Percentiles rank a stretch among this genome's conserved stretches.
These are phyloP conservation scores for Sminthurides aquaticus DNA, from an alignment of 2,888 invertebrate genomes.

Conservation along the genomic window DNA sequence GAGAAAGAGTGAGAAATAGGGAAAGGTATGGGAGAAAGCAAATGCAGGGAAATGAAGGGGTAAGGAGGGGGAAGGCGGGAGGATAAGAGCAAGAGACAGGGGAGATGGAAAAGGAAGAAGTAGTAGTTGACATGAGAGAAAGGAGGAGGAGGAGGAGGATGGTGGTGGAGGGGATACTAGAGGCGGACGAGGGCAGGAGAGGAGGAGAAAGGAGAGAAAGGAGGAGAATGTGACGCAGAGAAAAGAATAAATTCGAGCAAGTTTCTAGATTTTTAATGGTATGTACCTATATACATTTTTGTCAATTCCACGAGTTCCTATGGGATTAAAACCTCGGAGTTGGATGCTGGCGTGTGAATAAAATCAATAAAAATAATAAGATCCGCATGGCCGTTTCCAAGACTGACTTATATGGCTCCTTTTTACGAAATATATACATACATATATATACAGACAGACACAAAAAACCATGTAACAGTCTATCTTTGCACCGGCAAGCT, in stretches of 20 bases:
- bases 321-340: conserved; percentile 29
- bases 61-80: neutral
- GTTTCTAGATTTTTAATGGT: conserved; percentile 10
- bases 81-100: too few relatives aligned
- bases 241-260: conserved; percentile 4
- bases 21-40: neutral
- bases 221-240: conserved; percentile 5
- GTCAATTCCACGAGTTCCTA: conserved; percentile 26
- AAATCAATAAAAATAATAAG: conserved; percentile 28
- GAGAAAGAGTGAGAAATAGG: too few relatives aligned
- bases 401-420: conserved; percentile 10
- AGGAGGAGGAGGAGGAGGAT: neutral
- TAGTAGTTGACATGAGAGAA: neutral
- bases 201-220: neutral
- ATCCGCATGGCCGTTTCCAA: conserved; percentile 21
- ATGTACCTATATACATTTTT: conserved; percentile 14
- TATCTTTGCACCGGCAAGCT: neutral
- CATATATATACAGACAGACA: neutral
- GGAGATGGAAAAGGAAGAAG: neutral
- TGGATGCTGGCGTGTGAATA: conserved; percentile 27
- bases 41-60: neutral
- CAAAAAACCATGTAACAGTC: conserved; percentile 1
- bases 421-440: neutral
- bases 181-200: conserved; percentile 1
- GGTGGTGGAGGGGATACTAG: neutral